These are phyloP conservation scores for Chrysogorgia sp. DNA, from an alignment of 92 coral and sea anemone species.

Conservation along the genomic window DNA sequence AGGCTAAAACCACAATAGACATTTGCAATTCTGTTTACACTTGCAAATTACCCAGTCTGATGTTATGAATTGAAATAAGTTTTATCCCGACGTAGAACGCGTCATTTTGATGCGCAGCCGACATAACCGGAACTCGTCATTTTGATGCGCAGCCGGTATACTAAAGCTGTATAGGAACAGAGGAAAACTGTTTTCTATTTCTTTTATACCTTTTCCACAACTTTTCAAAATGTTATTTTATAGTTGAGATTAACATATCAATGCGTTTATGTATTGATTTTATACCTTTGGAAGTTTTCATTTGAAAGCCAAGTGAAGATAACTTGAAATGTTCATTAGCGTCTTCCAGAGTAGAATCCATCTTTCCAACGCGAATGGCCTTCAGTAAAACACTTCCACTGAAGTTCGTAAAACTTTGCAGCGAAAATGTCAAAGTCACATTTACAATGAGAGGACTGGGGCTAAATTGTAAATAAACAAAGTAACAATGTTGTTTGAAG, in stretches of 20 bases:
- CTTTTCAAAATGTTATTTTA: too few species aligned
- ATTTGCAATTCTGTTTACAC: too few species aligned
- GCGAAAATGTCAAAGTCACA: constrained; percentile 58
- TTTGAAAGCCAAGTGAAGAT: constrained; percentile 73
- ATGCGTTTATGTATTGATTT: background rate
- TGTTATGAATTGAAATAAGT: too few species aligned
- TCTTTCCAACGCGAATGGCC: constrained; percentile 68
- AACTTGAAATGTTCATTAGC: constrained; percentile 67
- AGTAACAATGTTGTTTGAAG: background rate
- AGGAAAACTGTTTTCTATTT: background rate
- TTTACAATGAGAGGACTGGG: constrained; percentile 77
- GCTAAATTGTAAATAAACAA: constrained; percentile 41
- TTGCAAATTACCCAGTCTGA: too few species aligned
- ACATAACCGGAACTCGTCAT: background rate
- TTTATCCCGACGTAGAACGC: too few species aligned
- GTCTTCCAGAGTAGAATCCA: constrained; percentile 89
- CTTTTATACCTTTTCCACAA: background rate
- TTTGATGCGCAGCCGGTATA: too few species aligned
- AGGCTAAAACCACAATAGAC: too few species aligned
- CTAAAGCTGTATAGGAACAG: too few species aligned
- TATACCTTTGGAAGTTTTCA: constrained; percentile 73
- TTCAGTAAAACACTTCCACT: constrained; percentile 60
- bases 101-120: too few species aligned
- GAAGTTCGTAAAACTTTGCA: constrained; percentile 58
- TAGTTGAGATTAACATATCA: too few species aligned